Percentiles rank a stretch among this genome's conserved stretches.
phyloP scores from a whole-genome alignment of 2,888 invertebrate species.

The Watsonalla cultraria region DNA sequence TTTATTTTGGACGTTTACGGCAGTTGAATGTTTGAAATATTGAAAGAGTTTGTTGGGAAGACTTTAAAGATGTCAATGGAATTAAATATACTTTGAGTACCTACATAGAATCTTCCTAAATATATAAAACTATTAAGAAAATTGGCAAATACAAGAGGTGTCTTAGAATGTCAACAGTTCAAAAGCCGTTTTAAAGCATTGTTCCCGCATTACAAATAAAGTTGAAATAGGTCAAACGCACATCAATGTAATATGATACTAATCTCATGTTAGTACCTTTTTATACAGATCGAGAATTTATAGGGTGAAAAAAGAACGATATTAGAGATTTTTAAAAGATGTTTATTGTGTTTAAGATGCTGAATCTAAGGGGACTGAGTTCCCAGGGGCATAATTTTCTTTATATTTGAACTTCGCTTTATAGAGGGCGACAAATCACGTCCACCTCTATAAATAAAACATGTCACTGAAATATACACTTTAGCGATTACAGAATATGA shows the following conservation, averaged over 20 bases:
- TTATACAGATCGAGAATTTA: slow-evolving; percentile 33
- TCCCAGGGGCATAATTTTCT: slow-evolving; percentile 66
- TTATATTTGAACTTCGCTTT: slow-evolving; percentile 34
- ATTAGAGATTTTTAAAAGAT: slow-evolving; percentile 42
- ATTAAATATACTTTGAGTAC: no score
- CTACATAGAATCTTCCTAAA: no score
- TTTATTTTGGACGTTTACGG: slow-evolving; percentile 1
- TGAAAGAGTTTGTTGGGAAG: no score
- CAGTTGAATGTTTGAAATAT: no score
- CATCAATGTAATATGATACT: background rate
- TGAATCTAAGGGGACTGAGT: slow-evolving; percentile 42
- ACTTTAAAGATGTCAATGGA: no score
- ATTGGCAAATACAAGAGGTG: no score
- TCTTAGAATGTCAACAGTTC: no score
- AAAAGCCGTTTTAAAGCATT: no score
- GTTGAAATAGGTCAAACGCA: background rate
- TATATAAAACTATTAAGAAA: no score
- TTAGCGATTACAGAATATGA: slow-evolving; percentile 7
- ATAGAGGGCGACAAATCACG: slow-evolving; percentile 47
- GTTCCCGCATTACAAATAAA: background rate
- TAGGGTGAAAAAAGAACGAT: slow-evolving; percentile 37
- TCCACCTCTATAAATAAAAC: slow-evolving; percentile 22
- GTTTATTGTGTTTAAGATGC: slow-evolving; percentile 44
- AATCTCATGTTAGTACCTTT: background rate
- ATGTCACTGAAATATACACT: slow-evolving; percentile 14